These are phyloP conservation scores for Syrmaticus mikado DNA, from an alignment of 2,113 vertebrate genomes.

Conservation along the genomic window DNA sequence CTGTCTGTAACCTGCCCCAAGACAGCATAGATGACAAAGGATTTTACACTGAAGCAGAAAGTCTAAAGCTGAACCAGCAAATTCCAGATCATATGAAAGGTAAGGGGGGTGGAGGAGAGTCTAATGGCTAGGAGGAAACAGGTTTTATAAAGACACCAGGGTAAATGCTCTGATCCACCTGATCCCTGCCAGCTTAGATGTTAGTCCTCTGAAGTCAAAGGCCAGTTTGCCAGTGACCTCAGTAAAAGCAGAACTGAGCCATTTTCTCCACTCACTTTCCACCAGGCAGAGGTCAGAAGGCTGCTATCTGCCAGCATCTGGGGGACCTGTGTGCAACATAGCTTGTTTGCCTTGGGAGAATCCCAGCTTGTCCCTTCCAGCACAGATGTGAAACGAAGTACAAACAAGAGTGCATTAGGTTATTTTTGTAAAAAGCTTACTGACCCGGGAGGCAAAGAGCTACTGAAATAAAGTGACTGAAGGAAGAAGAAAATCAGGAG, in stretches of 20 bases:
- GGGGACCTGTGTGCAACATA: rapidly evolving
- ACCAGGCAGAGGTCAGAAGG: not conserved
- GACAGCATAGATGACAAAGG: not conserved
- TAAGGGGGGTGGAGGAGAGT: not conserved
- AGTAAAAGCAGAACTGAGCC: not conserved
- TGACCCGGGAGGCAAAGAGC: not conserved
- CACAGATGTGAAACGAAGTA: not conserved
- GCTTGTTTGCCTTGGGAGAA: not conserved
- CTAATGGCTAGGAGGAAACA: not conserved
- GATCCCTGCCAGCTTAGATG: not conserved
- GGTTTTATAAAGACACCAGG: not conserved
- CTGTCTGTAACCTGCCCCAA: not conserved
- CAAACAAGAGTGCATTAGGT: not conserved
- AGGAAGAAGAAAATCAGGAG: not conserved
- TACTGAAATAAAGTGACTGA: not conserved
- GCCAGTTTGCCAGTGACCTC: not conserved
- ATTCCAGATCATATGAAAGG: not conserved
- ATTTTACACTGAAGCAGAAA: not conserved
- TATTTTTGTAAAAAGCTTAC: not conserved
- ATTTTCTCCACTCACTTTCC: rapidly evolving
- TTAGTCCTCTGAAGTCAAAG: not conserved
- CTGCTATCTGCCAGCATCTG: not conserved
- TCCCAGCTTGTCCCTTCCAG: not conserved
- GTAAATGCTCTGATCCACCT: not conserved
- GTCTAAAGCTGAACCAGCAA: not conserved